Conservation (phyloP, 2,888 invertebrate species). For the Eretmocerus hayati region DNA sequence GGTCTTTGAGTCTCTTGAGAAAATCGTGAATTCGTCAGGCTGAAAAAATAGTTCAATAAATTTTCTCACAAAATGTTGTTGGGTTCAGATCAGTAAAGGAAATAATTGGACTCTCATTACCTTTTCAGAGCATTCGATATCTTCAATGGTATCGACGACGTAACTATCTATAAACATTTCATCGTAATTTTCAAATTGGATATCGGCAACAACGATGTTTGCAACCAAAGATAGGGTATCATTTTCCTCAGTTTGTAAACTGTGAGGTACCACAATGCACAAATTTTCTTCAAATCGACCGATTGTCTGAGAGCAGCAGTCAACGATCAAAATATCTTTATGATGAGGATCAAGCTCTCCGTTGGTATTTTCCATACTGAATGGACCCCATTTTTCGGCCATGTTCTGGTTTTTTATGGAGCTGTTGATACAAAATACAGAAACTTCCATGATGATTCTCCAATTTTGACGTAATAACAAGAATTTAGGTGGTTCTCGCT, state of each 20-base stretch:
- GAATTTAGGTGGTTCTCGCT: too few species aligned
- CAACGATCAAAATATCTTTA: conserved; percentile 38
- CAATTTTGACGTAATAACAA: too few species aligned
- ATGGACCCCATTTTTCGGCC: conserved; percentile 38
- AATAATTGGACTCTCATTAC: conserved; percentile 25
- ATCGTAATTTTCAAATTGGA: conserved; percentile 54
- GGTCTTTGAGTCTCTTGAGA: conserved; percentile 37
- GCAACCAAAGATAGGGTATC: conserved; percentile 50
- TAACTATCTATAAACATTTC: conserved; percentile 57
- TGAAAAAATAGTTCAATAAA: conserved; percentile 33
- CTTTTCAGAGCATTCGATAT: conserved; percentile 50
- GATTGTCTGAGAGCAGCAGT: conserved; percentile 37
- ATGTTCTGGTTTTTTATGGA: too few species aligned
- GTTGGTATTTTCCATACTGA: conserved; percentile 38
- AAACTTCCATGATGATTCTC: too few species aligned
- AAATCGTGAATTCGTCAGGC: conserved; percentile 41
- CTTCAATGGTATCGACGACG: conserved; percentile 50
- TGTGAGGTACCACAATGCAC: conserved; percentile 40
- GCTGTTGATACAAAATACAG: neutral
- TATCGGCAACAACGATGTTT: conserved; percentile 52
- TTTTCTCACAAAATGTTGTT: too few species aligned
- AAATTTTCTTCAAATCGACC: conserved; percentile 42
- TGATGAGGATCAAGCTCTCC: conserved; percentile 41
- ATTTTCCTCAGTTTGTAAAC: conserved; percentile 50
- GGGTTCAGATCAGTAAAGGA: too few species aligned